Percentiles rank a stretch among this genome's conserved stretches.
These are phyloP conservation scores for Heliornis fulica DNA, from an alignment of 2,113 vertebrate genomes.

Conservation along the genomic window DNA sequence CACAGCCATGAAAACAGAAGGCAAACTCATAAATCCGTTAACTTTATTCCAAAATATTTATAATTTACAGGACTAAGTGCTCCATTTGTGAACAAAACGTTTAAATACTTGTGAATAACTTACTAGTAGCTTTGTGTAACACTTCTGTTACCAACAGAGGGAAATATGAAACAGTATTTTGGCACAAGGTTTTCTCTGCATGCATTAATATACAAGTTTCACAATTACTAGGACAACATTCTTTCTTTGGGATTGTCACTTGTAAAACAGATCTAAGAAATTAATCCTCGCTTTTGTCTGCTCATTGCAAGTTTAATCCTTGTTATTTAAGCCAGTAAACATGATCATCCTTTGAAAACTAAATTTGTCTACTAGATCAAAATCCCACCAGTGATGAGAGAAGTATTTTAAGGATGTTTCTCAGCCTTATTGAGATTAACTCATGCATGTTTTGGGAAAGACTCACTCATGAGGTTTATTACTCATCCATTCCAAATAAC, in stretches of 20 bases:
- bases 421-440: not conserved
- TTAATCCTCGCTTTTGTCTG: not conserved
- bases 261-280: slow-evolving; percentile 22
- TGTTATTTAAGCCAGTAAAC: too few relatives aligned
- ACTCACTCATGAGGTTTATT: not conserved
- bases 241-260: slow-evolving; percentile 63
- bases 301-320: not conserved
- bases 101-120: slow-evolving; percentile 33
- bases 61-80: slow-evolving; percentile 56
- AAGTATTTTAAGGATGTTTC: not conserved
- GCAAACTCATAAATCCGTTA: too few relatives aligned
- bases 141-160: slow-evolving; percentile 29
- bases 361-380: not conserved
- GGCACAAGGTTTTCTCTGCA: slow-evolving; percentile 46
- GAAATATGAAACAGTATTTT: slow-evolving; percentile 37
- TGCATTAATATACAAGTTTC: slow-evolving; percentile 55
- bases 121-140: slow-evolving; percentile 38
- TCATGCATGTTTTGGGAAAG: slow-evolving; percentile 9
- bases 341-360: slow-evolving; percentile 1
- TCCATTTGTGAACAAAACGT: slow-evolving; percentile 48
- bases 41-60: slow-evolving; percentile 61
- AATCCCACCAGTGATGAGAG: not conserved
- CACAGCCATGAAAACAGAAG: slow-evolving; percentile 33
- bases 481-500: slow-evolving; percentile 23
- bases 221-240: slow-evolving; percentile 49